Conservation (phyloP, 2,113 vertebrate genomes). For the Clarias batrachus region DNA sequence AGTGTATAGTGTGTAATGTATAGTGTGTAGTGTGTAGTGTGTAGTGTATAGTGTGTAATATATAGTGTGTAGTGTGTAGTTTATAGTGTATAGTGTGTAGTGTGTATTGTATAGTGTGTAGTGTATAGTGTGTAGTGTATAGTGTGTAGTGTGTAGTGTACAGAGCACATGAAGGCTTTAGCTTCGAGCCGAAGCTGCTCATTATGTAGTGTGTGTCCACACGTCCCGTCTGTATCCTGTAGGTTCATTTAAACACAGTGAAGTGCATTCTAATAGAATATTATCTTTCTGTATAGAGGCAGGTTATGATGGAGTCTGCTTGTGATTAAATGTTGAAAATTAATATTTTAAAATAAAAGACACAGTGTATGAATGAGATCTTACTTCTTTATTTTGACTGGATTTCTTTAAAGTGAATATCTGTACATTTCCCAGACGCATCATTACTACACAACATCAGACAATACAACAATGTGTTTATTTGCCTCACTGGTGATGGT, state of each 20-base stretch:
- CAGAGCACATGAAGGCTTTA: neutral
- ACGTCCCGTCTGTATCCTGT: neutral
- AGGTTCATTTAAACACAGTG: neutral
- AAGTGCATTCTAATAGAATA: neutral
- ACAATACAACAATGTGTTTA: neutral
- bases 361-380: too few species aligned
- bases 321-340: neutral
- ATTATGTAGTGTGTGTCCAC: neutral
- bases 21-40: too few species aligned
- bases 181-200: neutral
- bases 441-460: neutral
- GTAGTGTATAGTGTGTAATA: too few species aligned
- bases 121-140: neutral
- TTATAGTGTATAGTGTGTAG: too few species aligned
- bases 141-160: neutral
- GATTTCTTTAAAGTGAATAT: neutral
- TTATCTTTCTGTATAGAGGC: neutral
- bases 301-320: neutral
- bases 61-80: neutral
- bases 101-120: neutral
- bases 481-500: neutral
- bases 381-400: neutral
- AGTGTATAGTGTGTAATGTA: too few species aligned
- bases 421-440: neutral
- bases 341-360: neutral